Evolutionary conservation across 2,888 invertebrate species (phyloP).

Genomic region (Plusia festucae): DNA sequence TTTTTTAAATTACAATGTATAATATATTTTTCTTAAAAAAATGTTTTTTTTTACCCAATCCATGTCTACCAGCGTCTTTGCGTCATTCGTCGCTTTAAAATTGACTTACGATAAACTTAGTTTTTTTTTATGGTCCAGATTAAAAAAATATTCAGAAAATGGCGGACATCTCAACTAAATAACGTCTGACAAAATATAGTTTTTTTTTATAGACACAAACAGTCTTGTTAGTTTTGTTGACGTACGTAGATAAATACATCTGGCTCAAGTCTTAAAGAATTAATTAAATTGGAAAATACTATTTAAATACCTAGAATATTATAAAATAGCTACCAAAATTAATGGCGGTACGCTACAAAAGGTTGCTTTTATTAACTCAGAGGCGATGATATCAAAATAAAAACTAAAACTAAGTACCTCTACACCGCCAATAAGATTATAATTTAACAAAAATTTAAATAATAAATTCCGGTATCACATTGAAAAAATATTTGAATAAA

Average conservation of each 20-base stretch:
- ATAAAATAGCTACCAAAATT: conserved; percentile 50
- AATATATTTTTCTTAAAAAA: no score
- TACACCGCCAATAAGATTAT: not conserved
- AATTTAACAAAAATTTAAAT: not conserved
- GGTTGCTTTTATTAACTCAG: conserved; percentile 21
- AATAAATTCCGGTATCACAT: not conserved
- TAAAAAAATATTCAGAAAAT: no score
- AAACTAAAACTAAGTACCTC: not conserved
- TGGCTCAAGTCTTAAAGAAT: conserved; percentile 5
- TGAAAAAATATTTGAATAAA: conserved; percentile 38
- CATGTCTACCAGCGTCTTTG: no score
- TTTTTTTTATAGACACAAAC: no score
- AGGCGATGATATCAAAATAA: not conserved
- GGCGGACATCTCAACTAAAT: no score
- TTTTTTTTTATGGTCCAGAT: no score
- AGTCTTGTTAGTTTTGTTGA: not conserved
- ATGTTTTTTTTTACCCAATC: no score
- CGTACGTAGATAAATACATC: not conserved
- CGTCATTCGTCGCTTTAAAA: no score
- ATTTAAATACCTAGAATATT: conserved; percentile 27
- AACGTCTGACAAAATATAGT: not conserved
- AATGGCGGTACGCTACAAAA: conserved; percentile 33
- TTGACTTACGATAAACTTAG: no score
- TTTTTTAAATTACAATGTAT: no score
- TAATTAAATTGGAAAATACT: conserved; percentile 24